These are phyloP conservation scores for Pempheris klunzingeri DNA, from an alignment of 2,797 vertebrate species.

Conservation along the genomic window DNA sequence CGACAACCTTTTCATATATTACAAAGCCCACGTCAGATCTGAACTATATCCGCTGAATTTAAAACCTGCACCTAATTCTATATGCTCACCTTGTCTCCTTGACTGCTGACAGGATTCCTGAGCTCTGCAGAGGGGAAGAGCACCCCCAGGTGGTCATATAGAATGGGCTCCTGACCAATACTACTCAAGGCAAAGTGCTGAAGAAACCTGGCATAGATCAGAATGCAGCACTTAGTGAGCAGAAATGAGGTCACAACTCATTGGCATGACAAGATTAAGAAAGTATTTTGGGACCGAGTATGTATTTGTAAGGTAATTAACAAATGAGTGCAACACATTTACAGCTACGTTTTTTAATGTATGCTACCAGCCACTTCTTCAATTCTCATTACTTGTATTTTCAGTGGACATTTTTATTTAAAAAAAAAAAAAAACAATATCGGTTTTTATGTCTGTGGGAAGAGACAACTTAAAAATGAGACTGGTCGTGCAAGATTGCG, in stretches of 20 bases:
- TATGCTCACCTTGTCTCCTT: constrained; percentile 87
- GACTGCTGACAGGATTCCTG: constrained; percentile 66
- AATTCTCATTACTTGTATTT: neutral
- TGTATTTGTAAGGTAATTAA: neutral
- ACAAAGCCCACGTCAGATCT: constrained; percentile 34
- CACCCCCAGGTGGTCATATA: constrained; percentile 88
- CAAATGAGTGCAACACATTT: neutral
- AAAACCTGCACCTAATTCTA: neutral
- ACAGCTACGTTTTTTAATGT: neutral
- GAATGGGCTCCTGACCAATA: constrained; percentile 89
- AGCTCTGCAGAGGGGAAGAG: constrained; percentile 87
- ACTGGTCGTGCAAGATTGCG: neutral
- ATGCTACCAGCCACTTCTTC: neutral
- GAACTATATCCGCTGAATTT: neutral
- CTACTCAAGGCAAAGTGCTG: constrained; percentile 93
- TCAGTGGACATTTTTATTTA: neutral
- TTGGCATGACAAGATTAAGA: neutral
- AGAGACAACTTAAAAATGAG: neutral
- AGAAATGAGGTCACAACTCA: constrained; percentile 10
- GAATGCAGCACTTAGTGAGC: constrained; percentile 15
- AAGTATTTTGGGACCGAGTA: neutral
- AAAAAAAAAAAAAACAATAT: constrained; percentile 3
- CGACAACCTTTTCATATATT: constrained; percentile 84
- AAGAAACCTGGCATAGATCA: constrained; percentile 87
- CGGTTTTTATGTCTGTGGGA: neutral